These are phyloP conservation scores for Lithophane leautieri DNA, from an alignment of 2,888 invertebrate species.

Conservation along the genomic window DNA sequence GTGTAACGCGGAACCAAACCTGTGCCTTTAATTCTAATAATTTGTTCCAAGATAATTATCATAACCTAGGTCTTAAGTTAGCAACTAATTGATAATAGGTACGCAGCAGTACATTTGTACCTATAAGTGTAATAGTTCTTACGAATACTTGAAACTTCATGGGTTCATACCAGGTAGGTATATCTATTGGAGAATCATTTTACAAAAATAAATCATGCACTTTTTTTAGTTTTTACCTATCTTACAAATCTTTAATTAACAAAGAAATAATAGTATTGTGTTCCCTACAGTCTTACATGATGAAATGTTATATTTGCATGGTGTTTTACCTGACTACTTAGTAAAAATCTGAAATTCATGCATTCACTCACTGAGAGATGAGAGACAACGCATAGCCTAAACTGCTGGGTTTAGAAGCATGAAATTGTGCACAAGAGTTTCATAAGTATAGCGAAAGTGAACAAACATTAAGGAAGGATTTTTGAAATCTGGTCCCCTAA, in stretches of 20 bases:
- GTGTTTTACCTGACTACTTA: background rate
- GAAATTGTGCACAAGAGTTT: background rate
- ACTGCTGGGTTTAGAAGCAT: background rate
- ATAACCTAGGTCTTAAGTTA: background rate
- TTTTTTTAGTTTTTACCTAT: background rate
- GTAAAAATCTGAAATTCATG: too few species aligned
- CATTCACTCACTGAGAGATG: background rate
- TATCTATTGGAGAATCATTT: background rate
- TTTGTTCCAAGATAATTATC: slow-evolving; percentile 21
- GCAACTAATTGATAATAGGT: background rate
- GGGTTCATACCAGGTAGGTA: too few species aligned
- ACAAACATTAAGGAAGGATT: too few species aligned
- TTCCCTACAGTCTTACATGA: background rate
- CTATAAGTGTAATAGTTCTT: background rate
- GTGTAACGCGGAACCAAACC: slow-evolving; percentile 28
- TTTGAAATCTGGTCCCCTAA: background rate
- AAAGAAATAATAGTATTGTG: background rate
- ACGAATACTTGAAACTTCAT: background rate
- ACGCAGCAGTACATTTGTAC: background rate
- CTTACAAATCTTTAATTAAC: background rate
- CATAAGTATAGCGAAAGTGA: background rate
- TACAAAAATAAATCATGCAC: background rate
- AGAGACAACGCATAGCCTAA: background rate
- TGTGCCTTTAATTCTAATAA: slow-evolving; percentile 17
- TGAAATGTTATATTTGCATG: background rate